Evolutionary conservation across 2,797 vertebrate species (phyloP).

Genomic region (Peromyscus melanophrys): DNA sequence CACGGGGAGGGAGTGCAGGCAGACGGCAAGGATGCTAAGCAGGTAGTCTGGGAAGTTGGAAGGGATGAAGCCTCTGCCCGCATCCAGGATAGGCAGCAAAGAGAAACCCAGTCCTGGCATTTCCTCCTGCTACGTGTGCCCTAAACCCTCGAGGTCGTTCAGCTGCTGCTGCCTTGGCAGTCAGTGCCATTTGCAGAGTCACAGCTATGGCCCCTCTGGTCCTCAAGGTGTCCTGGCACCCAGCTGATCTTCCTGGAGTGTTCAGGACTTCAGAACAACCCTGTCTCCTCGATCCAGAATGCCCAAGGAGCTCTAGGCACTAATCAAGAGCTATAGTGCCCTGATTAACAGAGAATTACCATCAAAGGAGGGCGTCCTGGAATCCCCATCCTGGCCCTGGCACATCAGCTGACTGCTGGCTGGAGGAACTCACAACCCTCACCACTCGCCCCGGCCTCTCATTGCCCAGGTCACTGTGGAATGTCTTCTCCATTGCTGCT

Average conservation of each 20-base stretch:
- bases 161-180: background rate
- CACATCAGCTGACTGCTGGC: background rate
- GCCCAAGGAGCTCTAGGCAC: rapidly evolving
- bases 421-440: background rate
- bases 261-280: background rate
- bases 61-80: background rate
- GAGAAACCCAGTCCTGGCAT: background rate
- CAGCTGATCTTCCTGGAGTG: background rate
- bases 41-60: background rate
- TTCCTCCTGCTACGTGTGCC: background rate
- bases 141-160: background rate
- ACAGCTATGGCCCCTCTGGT: background rate
- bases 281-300: background rate
- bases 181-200: background rate
- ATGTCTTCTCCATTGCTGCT: background rate
- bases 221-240: background rate
- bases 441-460: background rate
- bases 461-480: background rate
- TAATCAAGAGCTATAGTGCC: background rate
- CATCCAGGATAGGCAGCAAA: background rate
- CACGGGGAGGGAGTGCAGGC: background rate
- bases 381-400: background rate
- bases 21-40: background rate
- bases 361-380: background rate
- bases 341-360: background rate